Evolutionary conservation across 2,797 vertebrate species (phyloP).

Genomic region (Margarornis squamiger): DNA sequence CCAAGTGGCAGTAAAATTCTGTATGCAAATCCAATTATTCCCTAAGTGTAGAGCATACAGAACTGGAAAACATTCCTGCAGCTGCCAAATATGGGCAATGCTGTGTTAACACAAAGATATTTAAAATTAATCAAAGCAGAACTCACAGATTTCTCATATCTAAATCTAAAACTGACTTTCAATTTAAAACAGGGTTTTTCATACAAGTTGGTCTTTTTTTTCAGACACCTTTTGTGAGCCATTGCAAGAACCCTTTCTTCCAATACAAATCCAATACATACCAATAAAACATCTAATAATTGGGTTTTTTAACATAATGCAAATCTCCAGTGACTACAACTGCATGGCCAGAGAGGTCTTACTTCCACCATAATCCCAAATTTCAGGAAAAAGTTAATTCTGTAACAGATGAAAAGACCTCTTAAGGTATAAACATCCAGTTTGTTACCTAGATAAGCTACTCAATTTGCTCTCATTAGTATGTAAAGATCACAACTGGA

Average conservation of each 20-base stretch:
- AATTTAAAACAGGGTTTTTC: background rate
- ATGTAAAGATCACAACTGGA: background rate
- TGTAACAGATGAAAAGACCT: background rate
- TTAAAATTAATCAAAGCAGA: background rate
- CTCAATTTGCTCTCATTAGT: background rate
- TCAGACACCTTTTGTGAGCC: background rate
- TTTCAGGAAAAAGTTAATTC: background rate
- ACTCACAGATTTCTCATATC: background rate
- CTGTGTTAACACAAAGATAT: background rate
- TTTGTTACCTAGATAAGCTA: background rate
- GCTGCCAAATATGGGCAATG: background rate
- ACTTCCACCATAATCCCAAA: background rate
- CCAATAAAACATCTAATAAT: background rate
- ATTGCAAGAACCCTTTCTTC: background rate
- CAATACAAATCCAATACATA: background rate
- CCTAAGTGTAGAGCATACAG: accelerated
- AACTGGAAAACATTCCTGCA: background rate
- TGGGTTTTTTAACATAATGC: accelerated
- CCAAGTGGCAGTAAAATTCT: constrained; percentile 73
- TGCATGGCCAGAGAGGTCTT: background rate
- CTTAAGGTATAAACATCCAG: background rate
- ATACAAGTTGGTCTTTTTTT: background rate
- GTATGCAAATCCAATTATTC: background rate
- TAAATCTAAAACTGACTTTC: background rate
- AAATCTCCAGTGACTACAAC: background rate